Percentiles rank a stretch among this genome's conserved stretches.
Evolutionary conservation across 2,797 vertebrate species (phyloP).

Genomic region (Sylvia borin): DNA sequence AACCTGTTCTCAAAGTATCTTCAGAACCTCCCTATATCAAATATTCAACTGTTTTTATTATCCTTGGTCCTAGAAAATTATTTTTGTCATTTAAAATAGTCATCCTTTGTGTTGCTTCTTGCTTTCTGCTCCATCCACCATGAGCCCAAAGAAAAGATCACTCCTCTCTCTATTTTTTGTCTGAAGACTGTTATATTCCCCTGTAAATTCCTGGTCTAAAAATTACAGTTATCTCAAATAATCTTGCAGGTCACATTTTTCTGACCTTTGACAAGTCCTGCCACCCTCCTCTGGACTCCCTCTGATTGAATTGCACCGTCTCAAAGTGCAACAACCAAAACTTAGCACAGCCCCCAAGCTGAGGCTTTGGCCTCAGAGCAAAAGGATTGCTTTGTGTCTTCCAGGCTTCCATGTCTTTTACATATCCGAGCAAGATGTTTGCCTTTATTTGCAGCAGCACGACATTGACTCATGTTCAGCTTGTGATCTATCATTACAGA

Average conservation of each 20-base stretch:
- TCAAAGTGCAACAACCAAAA: background rate
- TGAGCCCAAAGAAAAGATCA: background rate
- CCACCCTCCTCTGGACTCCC: background rate
- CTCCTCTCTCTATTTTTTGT: background rate
- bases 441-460: slow-evolving; percentile 14
- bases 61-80: background rate
- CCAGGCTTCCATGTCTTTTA: background rate
- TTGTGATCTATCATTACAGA: slow-evolving; percentile 9
- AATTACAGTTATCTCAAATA: background rate
- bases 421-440: background rate
- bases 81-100: background rate
- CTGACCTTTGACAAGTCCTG: background rate
- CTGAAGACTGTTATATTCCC: background rate
- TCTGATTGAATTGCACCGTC: background rate
- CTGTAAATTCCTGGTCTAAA: background rate
- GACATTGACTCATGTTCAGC: slow-evolving; percentile 36
- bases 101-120: background rate
- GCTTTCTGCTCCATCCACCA: background rate
- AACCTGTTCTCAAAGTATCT: background rate
- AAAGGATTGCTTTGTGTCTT: background rate
- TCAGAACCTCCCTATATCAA: background rate
- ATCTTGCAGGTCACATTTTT: background rate
- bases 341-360: background rate
- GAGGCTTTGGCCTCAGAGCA: background rate
- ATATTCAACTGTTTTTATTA: background rate